These are phyloP conservation scores for Drosophila triauraria DNA, from an alignment of 1,140 invertebrate species.

Conservation along the genomic window DNA sequence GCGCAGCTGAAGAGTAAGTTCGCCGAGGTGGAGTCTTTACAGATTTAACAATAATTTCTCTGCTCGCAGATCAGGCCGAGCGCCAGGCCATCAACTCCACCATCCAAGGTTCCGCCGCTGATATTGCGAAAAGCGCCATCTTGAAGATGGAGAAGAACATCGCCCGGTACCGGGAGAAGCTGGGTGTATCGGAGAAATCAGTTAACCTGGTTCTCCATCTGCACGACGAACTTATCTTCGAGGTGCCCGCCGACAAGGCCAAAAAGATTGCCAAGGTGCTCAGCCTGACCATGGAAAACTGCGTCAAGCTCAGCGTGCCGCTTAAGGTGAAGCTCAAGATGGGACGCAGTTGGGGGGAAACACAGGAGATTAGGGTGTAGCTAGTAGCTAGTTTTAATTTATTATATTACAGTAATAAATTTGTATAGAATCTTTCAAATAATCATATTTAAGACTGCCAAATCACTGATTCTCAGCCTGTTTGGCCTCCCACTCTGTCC, in stretches of 20 bases:
- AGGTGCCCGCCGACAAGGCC: slow-evolving; percentile 90
- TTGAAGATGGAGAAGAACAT: slow-evolving; percentile 89
- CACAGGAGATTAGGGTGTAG: slow-evolving; percentile 86
- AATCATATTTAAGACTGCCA: neutral
- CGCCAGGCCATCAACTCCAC: slow-evolving; percentile 97
- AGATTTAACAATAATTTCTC: neutral
- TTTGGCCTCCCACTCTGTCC: slow-evolving; percentile 90
- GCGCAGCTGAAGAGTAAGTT: slow-evolving; percentile 86
- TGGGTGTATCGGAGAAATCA: slow-evolving; percentile 66
- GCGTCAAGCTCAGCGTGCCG: slow-evolving; percentile 90
- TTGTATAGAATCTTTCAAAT: slow-evolving; percentile 7
- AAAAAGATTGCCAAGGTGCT: slow-evolving; percentile 88
- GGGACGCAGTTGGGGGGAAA: slow-evolving; percentile 92
- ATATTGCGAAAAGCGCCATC: slow-evolving; percentile 97
- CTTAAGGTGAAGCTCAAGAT: slow-evolving; percentile 94
- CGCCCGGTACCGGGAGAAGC: slow-evolving; percentile 62
- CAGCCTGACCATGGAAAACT: slow-evolving; percentile 92
- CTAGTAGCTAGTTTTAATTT: slow-evolving; percentile 1
- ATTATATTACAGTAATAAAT: slow-evolving; percentile 21
- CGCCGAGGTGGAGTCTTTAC: neutral
- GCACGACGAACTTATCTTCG: slow-evolving; percentile 98
- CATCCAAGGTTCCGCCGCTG: slow-evolving; percentile 98
- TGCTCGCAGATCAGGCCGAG: slow-evolving; percentile 91
- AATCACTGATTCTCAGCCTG: slow-evolving; percentile 31
- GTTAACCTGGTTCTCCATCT: slow-evolving; percentile 92